These are phyloP conservation scores for Atethmia centrago DNA, from an alignment of 2,888 invertebrate genomes.

Conservation along the genomic window DNA sequence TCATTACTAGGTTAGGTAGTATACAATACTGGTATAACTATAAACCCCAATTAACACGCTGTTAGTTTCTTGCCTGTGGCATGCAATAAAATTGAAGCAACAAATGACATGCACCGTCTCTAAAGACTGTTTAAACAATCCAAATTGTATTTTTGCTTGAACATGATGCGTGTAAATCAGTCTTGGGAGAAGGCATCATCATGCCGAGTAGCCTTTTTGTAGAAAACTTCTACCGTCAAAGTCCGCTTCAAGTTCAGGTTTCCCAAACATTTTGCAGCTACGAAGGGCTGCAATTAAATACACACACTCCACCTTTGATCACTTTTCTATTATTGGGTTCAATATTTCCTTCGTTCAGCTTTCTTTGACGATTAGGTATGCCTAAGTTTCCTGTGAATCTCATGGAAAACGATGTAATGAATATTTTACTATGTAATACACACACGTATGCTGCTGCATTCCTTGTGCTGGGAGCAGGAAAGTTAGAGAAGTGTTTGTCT, in stretches of 20 bases:
- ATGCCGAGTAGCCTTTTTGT: neutral
- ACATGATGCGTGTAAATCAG: neutral
- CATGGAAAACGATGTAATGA: neutral
- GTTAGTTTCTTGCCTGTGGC: too few relatives aligned
- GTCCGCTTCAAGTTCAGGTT: neutral
- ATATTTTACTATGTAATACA: conserved; percentile 47
- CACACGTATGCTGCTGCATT: conserved; percentile 77
- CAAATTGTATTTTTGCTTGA: neutral
- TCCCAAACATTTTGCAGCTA: neutral
- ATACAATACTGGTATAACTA: neutral
- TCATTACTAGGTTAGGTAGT: neutral
- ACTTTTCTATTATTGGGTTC: neutral
- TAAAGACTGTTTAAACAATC: neutral
- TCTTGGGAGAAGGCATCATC: neutral
- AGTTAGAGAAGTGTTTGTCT: conserved; percentile 71
- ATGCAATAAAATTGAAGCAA: neutral
- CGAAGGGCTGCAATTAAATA: neutral
- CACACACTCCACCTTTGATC: neutral
- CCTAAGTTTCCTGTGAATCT: neutral
- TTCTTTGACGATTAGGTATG: neutral
- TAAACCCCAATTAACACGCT: too few relatives aligned
- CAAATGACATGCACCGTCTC: neutral
- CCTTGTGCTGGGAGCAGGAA: conserved; percentile 66
- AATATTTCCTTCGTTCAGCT: conserved; percentile 1
- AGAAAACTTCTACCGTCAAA: neutral